Evolutionary conservation across 2,113 vertebrate genomes (phyloP).

Genomic region (Anas platyrhynchos): DNA sequence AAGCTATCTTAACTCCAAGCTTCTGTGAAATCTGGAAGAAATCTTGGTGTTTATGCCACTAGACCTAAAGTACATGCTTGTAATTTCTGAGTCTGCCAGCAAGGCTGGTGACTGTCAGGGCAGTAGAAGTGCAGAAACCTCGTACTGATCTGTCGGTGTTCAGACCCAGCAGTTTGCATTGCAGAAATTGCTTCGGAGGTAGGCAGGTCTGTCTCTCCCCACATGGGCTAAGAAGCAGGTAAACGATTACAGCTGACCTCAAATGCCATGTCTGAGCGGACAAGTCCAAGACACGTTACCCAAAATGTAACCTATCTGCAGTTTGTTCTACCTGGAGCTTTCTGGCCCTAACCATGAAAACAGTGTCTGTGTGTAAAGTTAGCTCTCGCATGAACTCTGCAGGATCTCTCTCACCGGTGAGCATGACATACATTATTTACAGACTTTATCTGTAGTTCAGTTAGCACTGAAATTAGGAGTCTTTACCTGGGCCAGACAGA

Average conservation of each 20-base stretch:
- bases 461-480: background rate
- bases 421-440: background rate
- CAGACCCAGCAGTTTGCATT: background rate
- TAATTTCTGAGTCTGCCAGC: background rate
- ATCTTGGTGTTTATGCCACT: background rate
- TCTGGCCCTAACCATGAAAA: background rate
- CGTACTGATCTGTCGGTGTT: background rate
- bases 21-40: background rate
- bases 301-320: rapidly evolving
- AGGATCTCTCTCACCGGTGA: background rate
- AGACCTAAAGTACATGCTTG: background rate
- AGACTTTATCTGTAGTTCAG: background rate
- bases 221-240: rapidly evolving
- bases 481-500: background rate
- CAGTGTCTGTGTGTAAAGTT: background rate
- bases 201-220: background rate
- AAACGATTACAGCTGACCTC: background rate
- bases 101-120: background rate
- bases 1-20: background rate
- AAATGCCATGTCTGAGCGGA: background rate
- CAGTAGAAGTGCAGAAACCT: background rate
- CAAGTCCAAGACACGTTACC: background rate
- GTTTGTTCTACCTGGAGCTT: background rate
- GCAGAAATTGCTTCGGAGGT: background rate
- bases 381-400: background rate